Evolutionary conservation across 2,113 vertebrate species (phyloP), one percentile per base, ranked within the genome.

Genomic region (Apteryx owenii): DNA sequence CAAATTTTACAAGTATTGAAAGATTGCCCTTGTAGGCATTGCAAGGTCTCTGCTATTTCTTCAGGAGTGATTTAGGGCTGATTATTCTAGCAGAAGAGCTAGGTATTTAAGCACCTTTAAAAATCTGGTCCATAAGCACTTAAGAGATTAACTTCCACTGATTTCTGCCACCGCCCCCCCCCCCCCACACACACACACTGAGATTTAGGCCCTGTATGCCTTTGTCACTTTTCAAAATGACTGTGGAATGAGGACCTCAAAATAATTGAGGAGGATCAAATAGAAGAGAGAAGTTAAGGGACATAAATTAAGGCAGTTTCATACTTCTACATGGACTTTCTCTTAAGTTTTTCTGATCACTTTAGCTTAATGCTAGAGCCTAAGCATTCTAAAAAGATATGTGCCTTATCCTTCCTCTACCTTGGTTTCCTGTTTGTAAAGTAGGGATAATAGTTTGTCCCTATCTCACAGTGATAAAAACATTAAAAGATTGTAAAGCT

Each of bases 391-490:
- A 92, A 82, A 92, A 64, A 61, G 36, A 65, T 65, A 25, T 18
- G 3, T 62, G 19, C 50, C 17, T 92, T 80, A 62, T 72, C 53
- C 54, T 78, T 70, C 25, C 50, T 91, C 90, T 66, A 48, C 18
- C 25, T 33, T 29, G 40, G 11, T 91, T 81, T 3, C 26, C 18
- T 68, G 15, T 54, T 23, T 85, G 65, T 64, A 73, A 90, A 89
- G 65, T 50, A 82, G 26, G 68, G 82, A 82, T 93, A 91, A 90
- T 83, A 86, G n/a, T 60, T 90, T 91, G 23, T 90, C 79, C 75
- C 93, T 95, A 72, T 85, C 76, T 95, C 79, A 56, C 15, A 56
- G 82, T 77, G 93, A 95, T 94, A 95, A 95, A 94, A 94, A 88
- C 68, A 90, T 91, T 95, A 88, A 88, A 94, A 81, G 87, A 83